These are phyloP conservation scores for Scolopax mira DNA, from an alignment of 2,113 vertebrate genomes.

Conservation along the genomic window DNA sequence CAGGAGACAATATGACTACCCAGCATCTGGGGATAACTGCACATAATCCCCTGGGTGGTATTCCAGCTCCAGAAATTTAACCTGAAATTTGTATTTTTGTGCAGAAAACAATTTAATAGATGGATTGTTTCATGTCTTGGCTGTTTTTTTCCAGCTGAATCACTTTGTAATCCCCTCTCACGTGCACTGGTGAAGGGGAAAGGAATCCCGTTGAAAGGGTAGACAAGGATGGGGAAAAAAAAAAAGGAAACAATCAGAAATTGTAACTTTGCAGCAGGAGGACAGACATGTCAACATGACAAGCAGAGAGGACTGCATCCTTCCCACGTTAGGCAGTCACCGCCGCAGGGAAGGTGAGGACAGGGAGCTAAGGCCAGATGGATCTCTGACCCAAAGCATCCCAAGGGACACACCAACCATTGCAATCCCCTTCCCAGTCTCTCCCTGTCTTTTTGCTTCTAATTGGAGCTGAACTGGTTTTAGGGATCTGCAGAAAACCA, in stretches of 20 bases:
- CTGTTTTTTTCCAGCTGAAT: neutral
- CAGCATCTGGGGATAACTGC: neutral
- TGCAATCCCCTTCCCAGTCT: neutral
- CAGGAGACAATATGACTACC: neutral
- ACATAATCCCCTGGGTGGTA: neutral
- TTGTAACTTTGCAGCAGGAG: neutral
- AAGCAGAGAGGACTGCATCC: neutral
- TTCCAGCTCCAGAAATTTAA: neutral
- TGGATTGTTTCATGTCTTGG: neutral
- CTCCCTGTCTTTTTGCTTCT: neutral
- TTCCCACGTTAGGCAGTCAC: neutral
- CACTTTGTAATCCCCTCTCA: neutral
- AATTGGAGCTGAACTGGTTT: neutral
- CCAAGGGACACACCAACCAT: neutral
- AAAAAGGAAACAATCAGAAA: neutral
- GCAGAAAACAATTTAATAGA: neutral
- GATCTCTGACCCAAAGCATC: neutral
- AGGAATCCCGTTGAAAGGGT: neutral
- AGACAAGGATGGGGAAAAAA: neutral
- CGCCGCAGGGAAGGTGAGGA: neutral
- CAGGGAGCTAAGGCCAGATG: neutral
- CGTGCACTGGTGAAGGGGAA: fast-evolving
- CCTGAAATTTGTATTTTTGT: neutral
- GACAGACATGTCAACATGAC: neutral
- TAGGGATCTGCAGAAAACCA: neutral